Conservation (phyloP, 1,140 invertebrate genomes). For the Meloidogyne floridensis region DNA sequence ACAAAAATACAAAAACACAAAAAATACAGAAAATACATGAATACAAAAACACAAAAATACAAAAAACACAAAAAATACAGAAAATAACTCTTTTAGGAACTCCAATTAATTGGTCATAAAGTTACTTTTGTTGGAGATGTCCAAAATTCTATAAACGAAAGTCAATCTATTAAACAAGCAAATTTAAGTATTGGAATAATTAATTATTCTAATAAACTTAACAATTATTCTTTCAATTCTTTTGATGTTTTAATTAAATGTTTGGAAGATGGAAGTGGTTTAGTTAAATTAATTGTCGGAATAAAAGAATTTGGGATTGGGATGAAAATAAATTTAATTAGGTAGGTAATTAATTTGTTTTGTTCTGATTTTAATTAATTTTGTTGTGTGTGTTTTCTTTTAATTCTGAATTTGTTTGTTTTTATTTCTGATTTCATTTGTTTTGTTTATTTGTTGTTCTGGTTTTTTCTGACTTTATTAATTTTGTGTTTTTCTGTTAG, state of each 20-base stretch:
- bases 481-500: not conserved
- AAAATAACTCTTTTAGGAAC: slow-evolving; percentile 30
- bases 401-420: not conserved
- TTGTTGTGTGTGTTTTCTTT: not conserved
- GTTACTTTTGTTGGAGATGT: slow-evolving; percentile 80
- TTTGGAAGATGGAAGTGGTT: slow-evolving; percentile 2
- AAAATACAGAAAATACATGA: not conserved
- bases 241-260: slow-evolving; percentile 1
- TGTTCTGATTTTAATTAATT: no score
- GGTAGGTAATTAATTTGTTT: not conserved
- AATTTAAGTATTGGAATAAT: slow-evolving; percentile 72
- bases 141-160: slow-evolving; percentile 77
- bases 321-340: slow-evolving; percentile 2
- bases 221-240: not conserved
- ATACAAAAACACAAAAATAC: not conserved
- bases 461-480: not conserved
- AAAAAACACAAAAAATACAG: not conserved
- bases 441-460: not conserved
- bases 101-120: slow-evolving; percentile 66
- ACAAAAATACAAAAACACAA: no score
- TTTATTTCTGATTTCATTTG: not conserved
- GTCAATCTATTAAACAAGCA: slow-evolving; percentile 78
- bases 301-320: not conserved
- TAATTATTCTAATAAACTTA: slow-evolving; percentile 58
- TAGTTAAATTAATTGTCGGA: not conserved